A percentile compares a stretch with the other conserved stretches of the same genome.
Conservation (phyloP, 2,113 vertebrate genomes). For the Myodes glareolus region DNA sequence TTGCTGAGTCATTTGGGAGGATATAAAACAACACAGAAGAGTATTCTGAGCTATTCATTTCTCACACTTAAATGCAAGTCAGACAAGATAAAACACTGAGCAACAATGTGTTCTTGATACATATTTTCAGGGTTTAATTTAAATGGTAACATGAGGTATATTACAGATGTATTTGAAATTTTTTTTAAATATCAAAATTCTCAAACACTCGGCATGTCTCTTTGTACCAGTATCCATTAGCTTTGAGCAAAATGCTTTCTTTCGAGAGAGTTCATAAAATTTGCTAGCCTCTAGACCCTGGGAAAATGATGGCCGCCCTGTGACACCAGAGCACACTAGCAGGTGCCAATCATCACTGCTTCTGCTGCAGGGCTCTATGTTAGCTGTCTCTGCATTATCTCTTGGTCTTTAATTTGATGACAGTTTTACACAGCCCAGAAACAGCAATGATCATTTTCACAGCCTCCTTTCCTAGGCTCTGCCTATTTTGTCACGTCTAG, state of each 20-base stretch:
- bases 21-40: not conserved
- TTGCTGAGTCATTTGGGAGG: not conserved
- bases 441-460: constrained; percentile 23
- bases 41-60: not conserved
- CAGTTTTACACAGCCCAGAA: constrained; percentile 48
- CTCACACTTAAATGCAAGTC: not conserved
- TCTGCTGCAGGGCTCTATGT: not conserved
- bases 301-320: not conserved
- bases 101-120: not conserved
- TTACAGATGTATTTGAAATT: not conserved
- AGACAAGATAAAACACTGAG: not conserved
- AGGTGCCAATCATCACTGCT: constrained; percentile 15
- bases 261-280: not conserved
- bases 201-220: not conserved
- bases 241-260: not conserved
- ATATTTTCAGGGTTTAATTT: constrained; percentile 4
- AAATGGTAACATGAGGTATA: not conserved
- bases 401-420: constrained; percentile 49
- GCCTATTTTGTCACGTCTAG: constrained; percentile 45
- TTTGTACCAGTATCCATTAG: not conserved
- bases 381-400: not conserved
- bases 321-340: constrained; percentile 41
- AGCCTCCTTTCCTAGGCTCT: not conserved
- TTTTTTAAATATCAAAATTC: not conserved
- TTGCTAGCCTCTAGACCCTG: not conserved